These are phyloP conservation scores for Trichopria drosophilae DNA, from an alignment of 2,888 invertebrate species.

Conservation along the genomic window DNA sequence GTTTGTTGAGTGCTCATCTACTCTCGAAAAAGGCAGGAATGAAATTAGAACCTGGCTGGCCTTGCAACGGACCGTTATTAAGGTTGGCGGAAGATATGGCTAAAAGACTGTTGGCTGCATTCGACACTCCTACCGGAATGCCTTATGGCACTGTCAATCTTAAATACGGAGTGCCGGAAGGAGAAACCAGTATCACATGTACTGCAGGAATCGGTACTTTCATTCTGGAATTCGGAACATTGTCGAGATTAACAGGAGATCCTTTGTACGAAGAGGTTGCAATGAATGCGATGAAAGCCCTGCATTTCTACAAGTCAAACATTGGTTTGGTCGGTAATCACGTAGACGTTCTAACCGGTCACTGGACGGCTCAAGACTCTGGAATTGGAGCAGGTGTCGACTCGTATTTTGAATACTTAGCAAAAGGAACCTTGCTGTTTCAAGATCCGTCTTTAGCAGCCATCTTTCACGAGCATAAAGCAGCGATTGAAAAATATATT, in stretches of 20 bases:
- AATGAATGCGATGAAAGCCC: constrained; percentile 83
- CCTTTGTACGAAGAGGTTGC: constrained; percentile 95
- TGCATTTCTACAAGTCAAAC: constrained; percentile 83
- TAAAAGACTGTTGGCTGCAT: constrained; percentile 84
- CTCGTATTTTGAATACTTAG: constrained; percentile 97
- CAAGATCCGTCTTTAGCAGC: constrained; percentile 88
- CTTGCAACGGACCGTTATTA: constrained; percentile 92
- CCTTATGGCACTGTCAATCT: constrained; percentile 97
- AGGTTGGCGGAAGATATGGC: constrained; percentile 94
- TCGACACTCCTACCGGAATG: constrained; percentile 91
- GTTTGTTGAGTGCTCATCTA: constrained; percentile 93
- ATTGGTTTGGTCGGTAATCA: constrained; percentile 96
- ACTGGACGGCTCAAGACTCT: constrained; percentile 98
- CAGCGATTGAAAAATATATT: constrained; percentile 80
- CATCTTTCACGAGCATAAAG: constrained; percentile 82
- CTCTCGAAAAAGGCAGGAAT: constrained; percentile 82
- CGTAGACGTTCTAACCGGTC: constrained; percentile 89
- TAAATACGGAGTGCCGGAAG: constrained; percentile 85
- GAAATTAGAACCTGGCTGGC: constrained; percentile 90
- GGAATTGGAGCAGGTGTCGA: constrained; percentile 96
- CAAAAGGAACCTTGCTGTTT: constrained; percentile 91
- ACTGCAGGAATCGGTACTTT: constrained; percentile 98
- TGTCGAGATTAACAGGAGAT: constrained; percentile 91
- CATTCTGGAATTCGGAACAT: constrained; percentile 92
- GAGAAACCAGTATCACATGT: constrained; percentile 95